Conservation (phyloP, 2,888 invertebrate species). For the Drymonia ruficornis region DNA sequence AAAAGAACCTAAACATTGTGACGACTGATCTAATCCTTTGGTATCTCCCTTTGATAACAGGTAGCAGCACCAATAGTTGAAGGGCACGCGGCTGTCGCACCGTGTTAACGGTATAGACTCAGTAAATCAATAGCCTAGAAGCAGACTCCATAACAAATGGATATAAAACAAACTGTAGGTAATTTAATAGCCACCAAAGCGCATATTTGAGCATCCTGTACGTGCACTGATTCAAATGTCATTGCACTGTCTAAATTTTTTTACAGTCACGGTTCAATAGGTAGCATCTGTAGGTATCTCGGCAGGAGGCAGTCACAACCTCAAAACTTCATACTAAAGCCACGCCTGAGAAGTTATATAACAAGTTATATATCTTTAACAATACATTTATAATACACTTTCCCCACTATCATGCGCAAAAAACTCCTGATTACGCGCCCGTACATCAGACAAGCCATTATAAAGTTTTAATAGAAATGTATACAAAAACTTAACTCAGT, state of each 20-base stretch:
- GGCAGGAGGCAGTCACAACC: slow-evolving; percentile 2
- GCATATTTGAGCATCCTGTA: neutral
- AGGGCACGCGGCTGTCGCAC: no score
- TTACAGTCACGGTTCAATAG: slow-evolving; percentile 13
- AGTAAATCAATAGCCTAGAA: no score
- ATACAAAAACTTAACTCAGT: slow-evolving; percentile 2
- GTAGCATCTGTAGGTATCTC: slow-evolving; percentile 1
- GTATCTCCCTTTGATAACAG: no score
- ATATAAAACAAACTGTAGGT: no score
- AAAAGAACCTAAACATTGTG: no score
- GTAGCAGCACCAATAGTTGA: no score
- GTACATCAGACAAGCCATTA: slow-evolving; percentile 6
- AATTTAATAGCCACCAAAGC: neutral
- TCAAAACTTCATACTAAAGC: neutral
- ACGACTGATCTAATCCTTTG: no score
- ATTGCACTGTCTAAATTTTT: slow-evolving; percentile 10
- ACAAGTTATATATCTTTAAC: neutral
- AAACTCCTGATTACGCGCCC: neutral
- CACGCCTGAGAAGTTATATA: neutral
- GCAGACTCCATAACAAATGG: no score
- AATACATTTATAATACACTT: slow-evolving; percentile 1
- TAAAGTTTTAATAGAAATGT: slow-evolving; percentile 7
- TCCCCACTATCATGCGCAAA: neutral
- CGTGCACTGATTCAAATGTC: slow-evolving; percentile 11
- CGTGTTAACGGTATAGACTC: no score